A percentile compares a stretch with the other conserved stretches of the same genome.
phyloP scores from a whole-genome alignment of 2,888 invertebrate species.

The Macrophya alboannulata region DNA sequence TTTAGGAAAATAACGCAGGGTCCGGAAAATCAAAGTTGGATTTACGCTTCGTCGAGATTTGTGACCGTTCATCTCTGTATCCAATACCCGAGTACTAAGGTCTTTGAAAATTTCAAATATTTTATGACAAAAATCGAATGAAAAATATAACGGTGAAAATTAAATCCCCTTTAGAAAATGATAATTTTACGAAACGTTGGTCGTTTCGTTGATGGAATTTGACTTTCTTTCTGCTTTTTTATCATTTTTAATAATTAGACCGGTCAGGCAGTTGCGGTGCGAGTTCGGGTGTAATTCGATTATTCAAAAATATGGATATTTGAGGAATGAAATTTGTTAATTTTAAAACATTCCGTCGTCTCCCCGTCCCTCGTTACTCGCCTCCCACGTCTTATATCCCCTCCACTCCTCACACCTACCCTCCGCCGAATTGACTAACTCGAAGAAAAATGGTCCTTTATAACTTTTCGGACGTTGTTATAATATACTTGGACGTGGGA shows the following conservation, averaged over 20 bases:
- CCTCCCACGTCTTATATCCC: no score
- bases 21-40: slow-evolving; percentile 32
- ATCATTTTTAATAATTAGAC: neutral
- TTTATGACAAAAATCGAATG: neutral
- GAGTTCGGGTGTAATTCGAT: slow-evolving; percentile 9
- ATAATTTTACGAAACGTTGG: slow-evolving; percentile 13
- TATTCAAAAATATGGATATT: slow-evolving; percentile 42
- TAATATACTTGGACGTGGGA: neutral
- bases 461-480: slow-evolving; percentile 28
- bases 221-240: no score
- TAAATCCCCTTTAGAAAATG: neutral
- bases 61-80: neutral
- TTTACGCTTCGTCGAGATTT: slow-evolving; percentile 26
- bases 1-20: slow-evolving; percentile 17
- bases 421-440: neutral
- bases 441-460: slow-evolving; percentile 16
- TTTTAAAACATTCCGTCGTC: slow-evolving; percentile 19
- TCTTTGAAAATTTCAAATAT: neutral
- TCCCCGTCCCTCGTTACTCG: neutral
- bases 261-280: neutral
- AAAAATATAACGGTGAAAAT: neutral
- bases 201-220: neutral
- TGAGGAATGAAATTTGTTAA: slow-evolving; percentile 12
- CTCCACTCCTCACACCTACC: neutral
- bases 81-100: neutral